A percentile compares a stretch with the other conserved stretches of the same genome.
Evolutionary conservation across 2,888 invertebrate genomes (phyloP).

Genomic region (Dasysyrphus tricinctus): DNA sequence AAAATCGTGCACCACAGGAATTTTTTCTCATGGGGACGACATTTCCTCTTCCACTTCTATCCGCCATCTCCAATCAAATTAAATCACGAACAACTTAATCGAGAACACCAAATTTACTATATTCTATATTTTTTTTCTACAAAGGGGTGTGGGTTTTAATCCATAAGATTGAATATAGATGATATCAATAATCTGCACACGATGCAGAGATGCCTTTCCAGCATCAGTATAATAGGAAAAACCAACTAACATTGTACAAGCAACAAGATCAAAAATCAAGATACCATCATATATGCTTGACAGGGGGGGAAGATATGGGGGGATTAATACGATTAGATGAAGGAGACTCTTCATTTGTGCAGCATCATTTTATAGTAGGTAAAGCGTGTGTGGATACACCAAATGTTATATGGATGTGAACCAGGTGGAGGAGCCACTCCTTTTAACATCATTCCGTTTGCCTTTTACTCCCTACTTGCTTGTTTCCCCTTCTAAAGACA

Average conservation of each 20-base stretch:
- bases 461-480: conserved; percentile 10
- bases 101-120: conserved; percentile 30
- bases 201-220: conserved; percentile 43
- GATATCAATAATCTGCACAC: conserved; percentile 63
- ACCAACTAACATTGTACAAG: conserved; percentile 7
- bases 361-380: conserved; percentile 30
- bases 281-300: conserved; percentile 30
- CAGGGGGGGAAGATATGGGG: conserved; percentile 10
- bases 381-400: conserved; percentile 18
- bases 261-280: conserved; percentile 57
- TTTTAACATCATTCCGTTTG: conserved; percentile 34
- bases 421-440: conserved; percentile 47
- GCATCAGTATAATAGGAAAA: conserved; percentile 12
- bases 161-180: conserved; percentile 64
- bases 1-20: conserved; percentile 50
- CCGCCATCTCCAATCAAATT: conserved; percentile 24
- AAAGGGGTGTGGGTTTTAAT: conserved; percentile 53
- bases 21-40: conserved; percentile 38
- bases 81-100: conserved; percentile 71
- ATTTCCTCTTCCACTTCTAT: background rate
- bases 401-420: conserved; percentile 37
- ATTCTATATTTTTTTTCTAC: background rate
- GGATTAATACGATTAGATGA: conserved; percentile 59
- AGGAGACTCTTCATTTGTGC: conserved; percentile 52
- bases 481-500: conserved; percentile 36